A percentile compares a stretch with the other conserved stretches of the same genome.
These are phyloP conservation scores for Steinernema feltiae DNA, from an alignment of 1,140 invertebrate species.

Conservation along the genomic window DNA sequence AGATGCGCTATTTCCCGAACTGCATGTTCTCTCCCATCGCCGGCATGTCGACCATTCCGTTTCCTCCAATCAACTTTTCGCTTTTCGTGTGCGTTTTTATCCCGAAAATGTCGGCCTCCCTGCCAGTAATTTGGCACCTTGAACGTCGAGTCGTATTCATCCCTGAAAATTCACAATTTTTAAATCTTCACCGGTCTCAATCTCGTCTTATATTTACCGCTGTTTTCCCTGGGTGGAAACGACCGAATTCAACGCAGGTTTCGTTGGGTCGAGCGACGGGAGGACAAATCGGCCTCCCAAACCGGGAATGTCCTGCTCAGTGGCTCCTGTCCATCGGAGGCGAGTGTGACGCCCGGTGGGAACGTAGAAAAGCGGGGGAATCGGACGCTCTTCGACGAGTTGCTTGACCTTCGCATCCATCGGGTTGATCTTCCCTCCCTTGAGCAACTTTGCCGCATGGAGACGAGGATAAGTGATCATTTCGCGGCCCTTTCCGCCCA, in stretches of 20 bases:
- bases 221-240: slow-evolving; percentile 34
- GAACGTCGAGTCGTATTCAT: slow-evolving; percentile 35
- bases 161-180: slow-evolving; percentile 1
- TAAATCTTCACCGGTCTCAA: not conserved
- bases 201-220: slow-evolving; percentile 4
- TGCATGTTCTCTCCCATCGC: slow-evolving; percentile 17
- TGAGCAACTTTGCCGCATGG: slow-evolving; percentile 30
- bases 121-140: slow-evolving; percentile 37
- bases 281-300: slow-evolving; percentile 31
- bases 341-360: slow-evolving; percentile 36
- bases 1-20: not conserved
- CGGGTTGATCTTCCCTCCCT: slow-evolving; percentile 19
- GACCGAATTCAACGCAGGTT: slow-evolving; percentile 34
- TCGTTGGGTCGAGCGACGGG: slow-evolving; percentile 33
- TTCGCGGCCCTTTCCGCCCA: slow-evolving; percentile 28
- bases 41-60: slow-evolving; percentile 33
- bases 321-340: slow-evolving; percentile 36
- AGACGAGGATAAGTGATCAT: slow-evolving; percentile 24
- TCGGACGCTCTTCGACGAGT: slow-evolving; percentile 33
- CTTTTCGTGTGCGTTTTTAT: slow-evolving; percentile 30
- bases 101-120: slow-evolving; percentile 31
- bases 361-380: slow-evolving; percentile 29
- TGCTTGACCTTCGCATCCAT: slow-evolving; percentile 23
- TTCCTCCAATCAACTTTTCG: slow-evolving; percentile 33
- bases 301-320: slow-evolving; percentile 31